Base-by-base conservation (phyloP, 2,797 vertebrate genomes). In the Vespertilio murinus region DNA sequence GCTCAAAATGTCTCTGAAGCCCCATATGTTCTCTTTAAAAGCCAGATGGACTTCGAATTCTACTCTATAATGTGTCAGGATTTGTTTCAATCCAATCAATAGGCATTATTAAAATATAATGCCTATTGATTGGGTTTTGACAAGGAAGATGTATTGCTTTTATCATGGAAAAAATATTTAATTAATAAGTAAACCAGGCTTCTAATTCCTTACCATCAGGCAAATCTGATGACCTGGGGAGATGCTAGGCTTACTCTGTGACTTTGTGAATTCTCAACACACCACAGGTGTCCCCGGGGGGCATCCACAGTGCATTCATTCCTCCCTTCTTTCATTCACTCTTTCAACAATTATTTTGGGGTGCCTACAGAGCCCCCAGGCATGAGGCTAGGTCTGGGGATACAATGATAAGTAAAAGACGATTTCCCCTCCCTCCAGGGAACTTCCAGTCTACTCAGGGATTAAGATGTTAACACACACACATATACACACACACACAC, bases 91-190 rank as follows among this genome's bases (percentile, higher is more conserved):
- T 42, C 42, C 42, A 42, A 42, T 42, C 42, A 42, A 42, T 42
- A 42, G 42, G 42, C 42, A 42, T 42, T 42, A 42, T 94, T 73
- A 75, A 86, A 94, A 93, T 84, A 93, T 78, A 94, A 94, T 75
- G 78, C 74, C 38, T 52, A 69, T 93, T 80, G 93, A 93, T 84
- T 94, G 49, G 69, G 93, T 95, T 95, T 94, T 96, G 96, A 95
- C 90, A 94, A 85, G 93, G 54, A 95, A 92, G 78, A 70, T 70
- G 74, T 75, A 95, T 93, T 93, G 88, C 90, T 92, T 95, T 96
- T 92, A 54, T 88, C 52, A 86, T 90, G 65, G 88, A 95, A 97
- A 95, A 92, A 42, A 42, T 83, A 92, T 80, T 92, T 92, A 59
- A 80, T 93, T 96, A 96, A 64, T 84, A 96, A 93, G 88, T 88